A percentile compares a stretch with the other conserved stretches of the same genome.
phyloP scores from a whole-genome alignment of 2,888 invertebrate species.

The Chrysolina oricalcia region DNA sequence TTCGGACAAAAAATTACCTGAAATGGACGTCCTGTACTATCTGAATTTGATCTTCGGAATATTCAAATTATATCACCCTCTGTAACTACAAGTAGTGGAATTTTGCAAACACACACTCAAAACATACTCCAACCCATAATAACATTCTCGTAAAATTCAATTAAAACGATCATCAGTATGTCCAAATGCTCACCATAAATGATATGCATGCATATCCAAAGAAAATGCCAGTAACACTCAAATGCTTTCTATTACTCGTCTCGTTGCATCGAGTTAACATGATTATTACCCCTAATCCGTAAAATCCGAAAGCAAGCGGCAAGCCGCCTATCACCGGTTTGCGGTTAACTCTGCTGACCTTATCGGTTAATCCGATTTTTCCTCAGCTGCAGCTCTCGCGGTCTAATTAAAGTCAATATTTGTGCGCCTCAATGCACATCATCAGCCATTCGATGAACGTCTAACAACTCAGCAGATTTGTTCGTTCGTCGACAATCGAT shows the following conservation, averaged over 20 bases:
- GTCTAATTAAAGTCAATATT: conserved; percentile 66
- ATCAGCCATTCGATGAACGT: conserved; percentile 54
- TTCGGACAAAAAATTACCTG: no score
- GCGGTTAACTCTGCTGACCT: conserved; percentile 56
- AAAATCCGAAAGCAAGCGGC: conserved; percentile 6
- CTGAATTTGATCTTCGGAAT: no score
- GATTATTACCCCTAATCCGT: not conserved
- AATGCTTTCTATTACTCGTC: conserved; percentile 4
- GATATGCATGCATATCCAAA: no score
- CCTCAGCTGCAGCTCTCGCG: conserved; percentile 49
- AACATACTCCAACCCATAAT: no score
- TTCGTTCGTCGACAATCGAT: conserved; percentile 15
- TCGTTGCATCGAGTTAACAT: conserved; percentile 14
- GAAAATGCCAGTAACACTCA: no score
- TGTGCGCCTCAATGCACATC: conserved; percentile 61
- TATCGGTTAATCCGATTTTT: conserved; percentile 59
- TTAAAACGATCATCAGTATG: no score
- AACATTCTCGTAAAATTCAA: no score
- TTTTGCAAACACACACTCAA: no score
- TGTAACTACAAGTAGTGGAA: no score
- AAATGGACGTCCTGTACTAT: no score
- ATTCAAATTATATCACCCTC: no score
- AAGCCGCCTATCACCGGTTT: conserved; percentile 2
- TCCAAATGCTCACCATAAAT: no score
- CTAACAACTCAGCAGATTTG: conserved; percentile 57